A percentile compares a stretch with the other conserved stretches of the same genome.
Conservation (phyloP, 2,113 vertebrate genomes). For the Tenrec ecaudatus region DNA sequence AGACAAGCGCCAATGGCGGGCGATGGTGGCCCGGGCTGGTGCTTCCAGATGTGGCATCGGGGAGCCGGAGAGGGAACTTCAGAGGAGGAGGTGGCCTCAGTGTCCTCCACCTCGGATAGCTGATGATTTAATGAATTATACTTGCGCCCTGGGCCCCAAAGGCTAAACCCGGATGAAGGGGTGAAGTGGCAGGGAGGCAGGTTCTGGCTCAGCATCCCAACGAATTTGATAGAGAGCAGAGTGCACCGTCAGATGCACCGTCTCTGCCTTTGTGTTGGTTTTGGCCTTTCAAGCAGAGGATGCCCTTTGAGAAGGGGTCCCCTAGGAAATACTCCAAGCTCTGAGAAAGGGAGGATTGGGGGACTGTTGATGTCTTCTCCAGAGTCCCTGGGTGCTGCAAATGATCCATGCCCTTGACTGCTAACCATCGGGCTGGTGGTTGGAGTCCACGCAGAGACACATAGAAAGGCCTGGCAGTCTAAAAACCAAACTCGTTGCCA, state of each 20-base stretch:
- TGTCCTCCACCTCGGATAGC: slow-evolving; percentile 66
- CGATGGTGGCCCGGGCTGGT: neutral
- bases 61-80: slow-evolving; percentile 28
- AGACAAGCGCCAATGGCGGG: neutral
- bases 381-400: neutral
- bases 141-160: neutral
- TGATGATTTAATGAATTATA: slow-evolving; percentile 69
- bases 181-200: slow-evolving; percentile 54
- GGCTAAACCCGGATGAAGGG: slow-evolving; percentile 68
- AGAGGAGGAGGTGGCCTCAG: slow-evolving; percentile 35
- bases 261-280: neutral
- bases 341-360: neutral
- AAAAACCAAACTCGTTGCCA: too few species aligned
- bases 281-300: neutral
- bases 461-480: neutral
- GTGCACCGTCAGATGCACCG: slow-evolving; percentile 36
- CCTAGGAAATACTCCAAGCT: neutral
- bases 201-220: slow-evolving; percentile 64
- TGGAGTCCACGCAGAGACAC: neutral
- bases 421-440: neutral
- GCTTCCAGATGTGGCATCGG: neutral
- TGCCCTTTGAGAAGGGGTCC: neutral
- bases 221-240: slow-evolving; percentile 66
- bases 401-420: neutral
- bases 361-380: neutral